Evolutionary conservation across 1,140 invertebrate genomes (phyloP).

Genomic region (Trichonephila clavata): DNA sequence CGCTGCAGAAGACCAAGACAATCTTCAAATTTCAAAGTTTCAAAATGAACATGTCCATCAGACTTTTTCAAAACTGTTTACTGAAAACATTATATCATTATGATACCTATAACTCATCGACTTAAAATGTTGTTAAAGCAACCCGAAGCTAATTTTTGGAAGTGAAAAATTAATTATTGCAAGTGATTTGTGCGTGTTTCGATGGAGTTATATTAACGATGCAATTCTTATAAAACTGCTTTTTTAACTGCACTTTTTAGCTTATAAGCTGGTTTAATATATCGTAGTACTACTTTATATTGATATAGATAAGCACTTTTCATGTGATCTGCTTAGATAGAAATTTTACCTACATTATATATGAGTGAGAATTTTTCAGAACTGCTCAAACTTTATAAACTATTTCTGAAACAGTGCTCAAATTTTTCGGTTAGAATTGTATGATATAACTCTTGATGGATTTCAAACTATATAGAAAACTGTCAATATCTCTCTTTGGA

Average conservation of each 20-base stretch:
- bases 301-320: not conserved
- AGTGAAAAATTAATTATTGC: not conserved
- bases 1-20: not conserved
- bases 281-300: not conserved
- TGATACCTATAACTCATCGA: not conserved
- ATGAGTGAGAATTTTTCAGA: not conserved
- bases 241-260: constrained; percentile 7
- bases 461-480: too few species aligned
- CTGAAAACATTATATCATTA: not conserved
- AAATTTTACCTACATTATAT: too few species aligned
- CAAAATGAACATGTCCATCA: not conserved
- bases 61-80: not conserved
- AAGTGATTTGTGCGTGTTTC: not conserved
- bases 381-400: not conserved
- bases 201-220: not conserved
- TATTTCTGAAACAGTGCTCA: not conserved
- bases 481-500: too few species aligned
- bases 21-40: constrained; percentile 15
- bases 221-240: not conserved
- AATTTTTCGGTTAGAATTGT: not conserved
- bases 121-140: not conserved
- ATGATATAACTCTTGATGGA: not conserved
- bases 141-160: not conserved
- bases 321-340: not conserved
- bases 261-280: not conserved